These are phyloP conservation scores for Platanista minor DNA, from an alignment of 2,113 vertebrate genomes.

Conservation along the genomic window DNA sequence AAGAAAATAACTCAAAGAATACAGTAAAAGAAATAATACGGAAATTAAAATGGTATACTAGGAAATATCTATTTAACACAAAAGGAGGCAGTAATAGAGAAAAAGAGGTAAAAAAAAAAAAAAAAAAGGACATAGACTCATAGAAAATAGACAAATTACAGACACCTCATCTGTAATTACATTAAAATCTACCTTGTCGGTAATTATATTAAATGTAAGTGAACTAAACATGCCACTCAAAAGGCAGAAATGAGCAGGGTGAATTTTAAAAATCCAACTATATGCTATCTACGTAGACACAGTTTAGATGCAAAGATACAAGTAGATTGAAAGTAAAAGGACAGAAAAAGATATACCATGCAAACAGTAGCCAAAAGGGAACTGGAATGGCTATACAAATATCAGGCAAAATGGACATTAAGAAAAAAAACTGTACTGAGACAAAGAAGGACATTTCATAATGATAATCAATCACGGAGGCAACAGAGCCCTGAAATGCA, in stretches of 20 bases:
- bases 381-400: background rate
- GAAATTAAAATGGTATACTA: background rate
- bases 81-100: background rate
- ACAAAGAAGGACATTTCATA: background rate
- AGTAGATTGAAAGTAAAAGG: background rate
- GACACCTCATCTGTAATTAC: background rate
- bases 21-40: background rate
- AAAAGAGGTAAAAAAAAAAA: background rate
- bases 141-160: background rate
- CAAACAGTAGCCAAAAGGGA: background rate
- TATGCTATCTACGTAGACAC: background rate
- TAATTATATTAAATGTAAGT: background rate
- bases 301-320: background rate
- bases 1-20: background rate
- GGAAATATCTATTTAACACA: background rate
- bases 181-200: background rate
- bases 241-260: background rate
- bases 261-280: background rate
- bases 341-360: background rate
- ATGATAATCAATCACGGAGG: background rate
- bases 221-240: background rate
- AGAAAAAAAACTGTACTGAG: background rate
- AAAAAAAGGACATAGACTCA: background rate
- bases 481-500: background rate
- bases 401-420: background rate